Evolutionary conservation across 2,888 invertebrate genomes (phyloP), one percentile per base, ranked within the genome.

Genomic region (Odontocerum albicorne): DNA sequence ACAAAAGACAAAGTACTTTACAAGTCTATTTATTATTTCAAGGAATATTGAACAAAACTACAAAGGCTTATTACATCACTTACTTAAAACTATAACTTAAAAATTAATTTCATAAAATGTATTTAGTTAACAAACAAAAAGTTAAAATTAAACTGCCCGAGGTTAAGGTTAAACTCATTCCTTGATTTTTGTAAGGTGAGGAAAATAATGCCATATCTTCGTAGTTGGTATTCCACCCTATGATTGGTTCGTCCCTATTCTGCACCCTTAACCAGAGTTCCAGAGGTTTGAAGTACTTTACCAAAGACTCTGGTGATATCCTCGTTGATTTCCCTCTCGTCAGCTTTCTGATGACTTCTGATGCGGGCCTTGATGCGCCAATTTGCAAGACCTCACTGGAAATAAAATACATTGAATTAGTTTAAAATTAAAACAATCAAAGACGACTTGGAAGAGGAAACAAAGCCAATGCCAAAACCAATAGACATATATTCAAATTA

Each of bases 241-340:
- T 82, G 0, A 87, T 74, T 1, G 80, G 79, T 64, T 87, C 87
- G 61, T 85, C 83, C 22, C 85, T 75, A 65, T 91, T 90, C 66
- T 89, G 86, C 2, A 86, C 82, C 49, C 85, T 81, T 0, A 95
- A 77, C 90, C 91, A 95, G 0, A 85, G 73, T 57, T 83, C 78
- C 12, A 95, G 71, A 0, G 93, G 94, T 59, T 87, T 78, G 71
- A 93, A 95, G 68, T 92, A 95, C 68, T 86, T 85, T 22, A 91
- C 73, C 63, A 95, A 77, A 0, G 93, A 82, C 61, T 85, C 82
- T 0, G 90, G 87, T 32, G 90, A 88, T 66, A 94, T 80, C 62
- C 84, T 76, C 64, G 87, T 87, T 0, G 84, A 83, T 63, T 81
- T 81, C 0, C 88, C 88, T 52, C 82, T 75, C 0, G 90, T 91